Evolutionary conservation across 2,888 invertebrate genomes (phyloP), one percentile per base, ranked within the genome.

Genomic region (Harpalus rufipes): DNA sequence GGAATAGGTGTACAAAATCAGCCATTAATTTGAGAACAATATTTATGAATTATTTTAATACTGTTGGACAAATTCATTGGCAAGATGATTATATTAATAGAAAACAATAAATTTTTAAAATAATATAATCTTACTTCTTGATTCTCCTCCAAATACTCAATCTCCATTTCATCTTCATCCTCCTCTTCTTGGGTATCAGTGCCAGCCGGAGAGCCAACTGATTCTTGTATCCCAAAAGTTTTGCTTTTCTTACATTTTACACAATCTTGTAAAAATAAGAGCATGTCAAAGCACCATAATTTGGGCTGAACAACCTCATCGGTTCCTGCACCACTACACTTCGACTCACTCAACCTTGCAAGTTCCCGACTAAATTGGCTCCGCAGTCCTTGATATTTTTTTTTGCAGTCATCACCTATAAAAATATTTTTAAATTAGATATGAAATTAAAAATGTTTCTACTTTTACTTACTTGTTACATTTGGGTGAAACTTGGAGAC

Each of bases 81-180:
- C n/a, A n/a, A n/a, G n/a, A n/a, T n/a, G n/a, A n/a, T n/a, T 58
- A 58, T 16, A 58, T 58, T 58, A n/a, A 58, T 58, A 58, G 14
- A 58, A 58, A 14, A 14, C 16, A 58, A 58, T 14, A 14, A 58
- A 14, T 12, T 12, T 16, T 12, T 58, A 14, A 14, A 14, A 14
- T 58, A 58, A 14, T 58, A 14, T 58, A 58, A 14, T 6, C 16
- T 58, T 58, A 58, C 58, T 16, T 58, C 58, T 7, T 14, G 16
- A n/a, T 14, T 14, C 14, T 58, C 58, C n/a, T 65, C 65, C 21
- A 65, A 65, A 65, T 65, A 65, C n/a, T 65, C 65, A 16, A 65
- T 65, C n/a, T n/a, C 7, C 65, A 65, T 65, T 16, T 65, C 18
- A 16, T 65, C 65, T 10, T 65, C 65, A 32, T 18, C 39, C 18